Percentiles rank a stretch among this genome's conserved stretches.
Conservation (phyloP, 2,113 vertebrate species). For the Rhegmatorhina hoffmannsi region DNA sequence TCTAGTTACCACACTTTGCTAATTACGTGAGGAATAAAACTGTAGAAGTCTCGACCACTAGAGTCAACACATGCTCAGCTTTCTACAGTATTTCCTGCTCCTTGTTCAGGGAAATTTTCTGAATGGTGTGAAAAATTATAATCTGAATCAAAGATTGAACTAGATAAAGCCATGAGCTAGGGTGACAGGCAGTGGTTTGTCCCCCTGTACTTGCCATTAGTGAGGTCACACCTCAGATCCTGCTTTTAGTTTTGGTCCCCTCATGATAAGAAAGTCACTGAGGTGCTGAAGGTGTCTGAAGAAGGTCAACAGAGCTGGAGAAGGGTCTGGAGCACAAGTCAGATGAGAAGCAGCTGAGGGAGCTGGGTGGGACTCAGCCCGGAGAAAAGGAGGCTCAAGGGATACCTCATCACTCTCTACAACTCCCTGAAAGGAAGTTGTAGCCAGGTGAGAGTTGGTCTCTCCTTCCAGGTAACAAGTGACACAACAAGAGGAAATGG, state of each 20-base stretch:
- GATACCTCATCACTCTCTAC: neutral
- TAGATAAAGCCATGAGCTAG: neutral
- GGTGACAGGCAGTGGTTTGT: neutral
- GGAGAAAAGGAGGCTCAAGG: neutral
- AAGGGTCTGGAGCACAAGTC: neutral
- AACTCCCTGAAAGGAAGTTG: neutral
- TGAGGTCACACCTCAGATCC: neutral
- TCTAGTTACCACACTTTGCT: neutral
- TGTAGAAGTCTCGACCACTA: neutral
- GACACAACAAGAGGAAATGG: neutral
- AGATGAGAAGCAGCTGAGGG: neutral
- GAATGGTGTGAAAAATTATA: neutral
- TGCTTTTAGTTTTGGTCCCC: neutral
- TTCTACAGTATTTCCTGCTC: neutral
- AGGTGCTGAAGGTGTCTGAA: neutral
- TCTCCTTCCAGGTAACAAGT: neutral
- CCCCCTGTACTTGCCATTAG: neutral
- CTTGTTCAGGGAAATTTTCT: neutral
- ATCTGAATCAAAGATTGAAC: neutral
- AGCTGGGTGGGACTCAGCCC: neutral
- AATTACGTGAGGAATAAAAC: neutral
- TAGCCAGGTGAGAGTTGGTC: accelerated
- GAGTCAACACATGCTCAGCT: neutral
- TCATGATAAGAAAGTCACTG: neutral
- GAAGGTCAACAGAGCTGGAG: neutral